Evolutionary conservation across 2,888 invertebrate genomes (phyloP), one percentile per base, ranked within the genome.

Genomic region (Gymnocheta viridis): DNA sequence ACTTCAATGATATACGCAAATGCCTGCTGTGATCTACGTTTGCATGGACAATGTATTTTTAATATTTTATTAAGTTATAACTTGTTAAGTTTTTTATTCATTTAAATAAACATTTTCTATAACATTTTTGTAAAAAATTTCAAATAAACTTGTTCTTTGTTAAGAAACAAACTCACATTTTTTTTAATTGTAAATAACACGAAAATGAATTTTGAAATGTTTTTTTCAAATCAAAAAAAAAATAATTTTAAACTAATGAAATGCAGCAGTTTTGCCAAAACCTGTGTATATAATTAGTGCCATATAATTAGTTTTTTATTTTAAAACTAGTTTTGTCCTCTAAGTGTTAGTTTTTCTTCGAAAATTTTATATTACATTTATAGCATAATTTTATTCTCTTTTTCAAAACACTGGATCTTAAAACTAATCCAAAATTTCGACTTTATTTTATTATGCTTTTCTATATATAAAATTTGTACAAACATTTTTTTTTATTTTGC

Each of bases 21-120:
- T 86, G 96, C 96, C 89, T 95, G 95, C 87, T 77, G 77, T 81
- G 84, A 81, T 81, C 84, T 78, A 58, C 84, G 77, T 56, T 81
- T 84, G 89, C 97, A 98, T 94, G 97, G 97, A 92, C 97, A 96
- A 94, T 98, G 98, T 98, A 97, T 89, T 89, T 77, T 85, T 78
- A 72, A 51, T 74, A 60, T 81, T 22, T 67, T 24, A n/a, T 49
- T 27, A 47, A 44, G 32, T 44, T 27, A 62, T 19, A 24, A 66
- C 19, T 29, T n/a, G 19, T 41, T 19, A 27, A 17, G 12, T 62
- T 41, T 69, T 47, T 76, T 44, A 19, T 2, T 54, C 17, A 14
- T 29, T 17, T 49, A 58, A 38, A 54, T 41, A 47, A 47, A 32
- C 7, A 47, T 69, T 70, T 32, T 62, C 12, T 22, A 72, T 22